Evolutionary conservation across 2,113 vertebrate genomes (phyloP), one percentile per base, ranked within the genome.

Genomic region (Isurus oxyrinchus): DNA sequence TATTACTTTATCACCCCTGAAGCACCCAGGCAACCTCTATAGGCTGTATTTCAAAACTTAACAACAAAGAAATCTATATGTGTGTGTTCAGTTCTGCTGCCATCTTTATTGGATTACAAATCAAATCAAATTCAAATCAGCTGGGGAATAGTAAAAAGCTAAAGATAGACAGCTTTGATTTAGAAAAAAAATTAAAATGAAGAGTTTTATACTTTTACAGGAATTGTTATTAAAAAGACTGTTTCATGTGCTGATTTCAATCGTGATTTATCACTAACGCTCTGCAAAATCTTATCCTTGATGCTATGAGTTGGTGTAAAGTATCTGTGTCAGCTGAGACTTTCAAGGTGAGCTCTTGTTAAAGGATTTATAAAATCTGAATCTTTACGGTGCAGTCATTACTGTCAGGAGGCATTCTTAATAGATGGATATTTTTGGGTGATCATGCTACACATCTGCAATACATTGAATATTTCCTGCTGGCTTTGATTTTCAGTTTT

Each of bases 31-130:
- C 94, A 95, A 72, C 67, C 23, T 49, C 44, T 35, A 14, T 95
- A 72, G 66, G 94, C 67, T 27, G 49, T 95, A 95, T 95, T 95
- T 95, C 94, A 95, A 72, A 95, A 95, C 67, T 95, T 95, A 72
- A 95, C 63, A 95, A 95, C 94, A 95, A 95, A 95, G 94, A 31
- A 76, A 95, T 19, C 44, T 72, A 55, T 59, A 49, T 53, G 63
- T 40, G 94, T 44, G 67, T 72, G 44, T 40, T 76, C 94, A 95
- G 49, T 35, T 69, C 94, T 95, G 44, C 44, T 72, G 35, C 87
- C 44, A 72, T 95, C 67, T 72, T 95, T 95, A 95, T 95, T 76
- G 94, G 67, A 35, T 55, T 76, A 95, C 49, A 35, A 55, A 76
- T 72, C n/a, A n/a, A n/a, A n/a, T n/a, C n/a, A n/a, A n/a, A 95